phyloP scores from a whole-genome alignment of 2,113 vertebrate species.

The Oryzias melastigma region DNA sequence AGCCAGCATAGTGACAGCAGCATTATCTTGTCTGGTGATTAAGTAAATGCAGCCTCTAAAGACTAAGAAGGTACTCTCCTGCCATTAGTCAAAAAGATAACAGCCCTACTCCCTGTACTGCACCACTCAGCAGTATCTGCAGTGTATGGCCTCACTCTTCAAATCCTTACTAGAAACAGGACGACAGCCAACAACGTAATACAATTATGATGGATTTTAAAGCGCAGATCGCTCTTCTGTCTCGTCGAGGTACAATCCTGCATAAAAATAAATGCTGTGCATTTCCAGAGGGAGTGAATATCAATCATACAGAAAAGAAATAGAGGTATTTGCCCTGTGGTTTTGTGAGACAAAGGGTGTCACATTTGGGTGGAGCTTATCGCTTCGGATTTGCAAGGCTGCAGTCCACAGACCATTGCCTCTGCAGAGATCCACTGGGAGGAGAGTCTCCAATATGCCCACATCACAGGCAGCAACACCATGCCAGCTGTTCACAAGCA shows the following conservation, averaged over 20 bases:
- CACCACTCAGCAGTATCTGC: conserved; percentile 73
- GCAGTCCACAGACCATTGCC: conserved; percentile 26
- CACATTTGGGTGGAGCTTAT: conserved; percentile 45
- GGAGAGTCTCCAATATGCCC: conserved; percentile 14
- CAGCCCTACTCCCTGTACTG: conserved; percentile 40
- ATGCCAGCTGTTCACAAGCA: conserved; percentile 18
- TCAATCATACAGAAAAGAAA: too few relatives aligned
- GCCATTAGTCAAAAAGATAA: conserved; percentile 76
- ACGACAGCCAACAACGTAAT: conserved; percentile 11
- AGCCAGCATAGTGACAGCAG: conserved; percentile 50
- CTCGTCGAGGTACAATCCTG: too few relatives aligned
- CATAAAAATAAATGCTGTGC: too few relatives aligned
- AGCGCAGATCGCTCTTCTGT: too few relatives aligned
- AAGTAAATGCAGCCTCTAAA: conserved; percentile 70
- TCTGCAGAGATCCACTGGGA: conserved; percentile 40
- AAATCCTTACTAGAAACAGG: conserved; percentile 40
- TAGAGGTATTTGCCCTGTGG: neutral
- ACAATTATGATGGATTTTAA: conserved; percentile 20
- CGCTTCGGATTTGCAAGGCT: conserved; percentile 50
- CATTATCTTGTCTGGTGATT: conserved; percentile 72
- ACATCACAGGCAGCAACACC: conserved; percentile 31
- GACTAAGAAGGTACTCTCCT: conserved; percentile 67
- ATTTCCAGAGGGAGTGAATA: too few relatives aligned
- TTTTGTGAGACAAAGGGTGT: conserved; percentile 31
- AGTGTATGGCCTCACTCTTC: conserved; percentile 39